Conservation (phyloP, 2,888 invertebrate species). For the Gnatocerus cornutus region DNA sequence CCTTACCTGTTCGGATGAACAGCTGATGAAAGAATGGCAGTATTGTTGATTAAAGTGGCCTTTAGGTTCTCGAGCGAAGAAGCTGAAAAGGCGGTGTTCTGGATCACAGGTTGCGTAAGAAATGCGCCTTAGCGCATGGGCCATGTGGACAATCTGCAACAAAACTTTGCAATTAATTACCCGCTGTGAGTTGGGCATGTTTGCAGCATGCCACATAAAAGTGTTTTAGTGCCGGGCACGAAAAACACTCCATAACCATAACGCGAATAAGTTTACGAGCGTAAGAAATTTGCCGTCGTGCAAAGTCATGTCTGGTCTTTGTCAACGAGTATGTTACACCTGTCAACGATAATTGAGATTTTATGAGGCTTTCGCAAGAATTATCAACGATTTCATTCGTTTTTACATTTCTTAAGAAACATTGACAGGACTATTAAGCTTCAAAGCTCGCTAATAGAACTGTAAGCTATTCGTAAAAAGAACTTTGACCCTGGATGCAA, state of each 20-base stretch:
- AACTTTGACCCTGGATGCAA: too few relatives aligned
- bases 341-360: constrained; percentile 28
- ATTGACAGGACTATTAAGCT: too few relatives aligned
- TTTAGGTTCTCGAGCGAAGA: constrained; percentile 82
- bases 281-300: constrained; percentile 25
- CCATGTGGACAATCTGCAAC: constrained; percentile 85
- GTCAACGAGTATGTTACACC: constrained; percentile 21
- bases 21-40: constrained; percentile 87
- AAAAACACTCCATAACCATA: constrained; percentile 23
- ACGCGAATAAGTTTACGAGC: constrained; percentile 25
- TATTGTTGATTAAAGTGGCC: constrained; percentile 82
- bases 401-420: too few relatives aligned
- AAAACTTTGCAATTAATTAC: constrained; percentile 30
- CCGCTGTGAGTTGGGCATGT: constrained; percentile 18
- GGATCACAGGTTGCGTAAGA: constrained; percentile 91
- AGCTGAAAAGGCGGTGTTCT: constrained; percentile 85
- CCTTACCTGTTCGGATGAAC: constrained; percentile 83
- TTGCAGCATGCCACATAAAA: constrained; percentile 27
- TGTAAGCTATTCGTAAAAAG: too few relatives aligned
- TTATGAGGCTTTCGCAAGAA: background rate
- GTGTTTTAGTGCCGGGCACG: constrained; percentile 24
- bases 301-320: constrained; percentile 17
- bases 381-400: too few relatives aligned
- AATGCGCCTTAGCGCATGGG: constrained; percentile 86
- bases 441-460: too few relatives aligned